Percentiles rank a stretch among this genome's conserved stretches.
Conservation (phyloP, 2,888 invertebrate genomes). For the Meteorus cinctellus region DNA sequence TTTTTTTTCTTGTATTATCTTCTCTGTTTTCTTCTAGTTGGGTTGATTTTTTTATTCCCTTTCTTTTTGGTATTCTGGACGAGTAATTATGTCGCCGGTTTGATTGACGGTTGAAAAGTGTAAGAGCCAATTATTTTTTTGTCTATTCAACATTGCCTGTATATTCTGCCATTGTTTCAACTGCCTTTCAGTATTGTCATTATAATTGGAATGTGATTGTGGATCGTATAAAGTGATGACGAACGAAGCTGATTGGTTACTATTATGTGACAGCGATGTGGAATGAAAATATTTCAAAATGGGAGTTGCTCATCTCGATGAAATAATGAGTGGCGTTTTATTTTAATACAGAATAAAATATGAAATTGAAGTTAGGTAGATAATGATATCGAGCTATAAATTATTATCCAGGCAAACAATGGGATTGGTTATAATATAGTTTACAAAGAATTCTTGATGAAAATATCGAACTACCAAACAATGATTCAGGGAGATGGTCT, state of each 20-base stretch:
- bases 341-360: too few relatives aligned
- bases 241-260: background rate
- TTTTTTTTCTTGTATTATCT: background rate
- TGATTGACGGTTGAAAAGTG: slow-evolving; percentile 18
- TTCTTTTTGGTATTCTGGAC: background rate
- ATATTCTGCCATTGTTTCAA: slow-evolving; percentile 10
- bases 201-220: slow-evolving; percentile 11
- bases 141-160: background rate
- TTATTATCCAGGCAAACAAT: too few relatives aligned
- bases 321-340: background rate
- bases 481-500: too few relatives aligned
- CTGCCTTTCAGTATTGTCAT: background rate
- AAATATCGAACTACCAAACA: too few relatives aligned
- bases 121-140: slow-evolving; percentile 24
- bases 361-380: too few relatives aligned
- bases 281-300: background rate
- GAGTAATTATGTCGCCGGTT: slow-evolving; percentile 11
- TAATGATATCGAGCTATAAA: too few relatives aligned
- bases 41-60: background rate
- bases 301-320: background rate
- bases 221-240: background rate
- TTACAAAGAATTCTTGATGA: too few relatives aligned
- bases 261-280: background rate
- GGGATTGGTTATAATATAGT: too few relatives aligned
- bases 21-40: background rate